phyloP scores from a whole-genome alignment of 2,888 invertebrate species.

The Pterostichus niger region DNA sequence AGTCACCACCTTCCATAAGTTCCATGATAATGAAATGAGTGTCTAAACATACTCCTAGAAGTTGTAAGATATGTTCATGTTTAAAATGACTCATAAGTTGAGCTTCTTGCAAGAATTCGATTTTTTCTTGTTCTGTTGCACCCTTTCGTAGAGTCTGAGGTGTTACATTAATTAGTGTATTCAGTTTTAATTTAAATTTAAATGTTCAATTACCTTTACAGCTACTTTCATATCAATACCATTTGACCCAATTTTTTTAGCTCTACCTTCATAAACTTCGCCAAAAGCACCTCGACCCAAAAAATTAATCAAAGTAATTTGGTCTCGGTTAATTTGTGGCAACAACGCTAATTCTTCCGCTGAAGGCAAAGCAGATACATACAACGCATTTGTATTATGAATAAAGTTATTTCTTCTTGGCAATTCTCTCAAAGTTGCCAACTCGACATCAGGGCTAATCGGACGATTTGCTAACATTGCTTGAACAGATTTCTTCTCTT shows the following conservation, averaged over 20 bases:
- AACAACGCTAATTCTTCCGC: conserved; percentile 83
- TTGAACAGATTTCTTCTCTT: conserved; percentile 85
- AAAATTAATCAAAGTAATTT: conserved; percentile 92
- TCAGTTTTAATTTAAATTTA: neutral
- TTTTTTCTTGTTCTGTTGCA: conserved; percentile 92
- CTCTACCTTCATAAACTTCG: conserved; percentile 96
- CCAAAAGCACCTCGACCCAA: conserved; percentile 98
- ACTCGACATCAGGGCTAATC: conserved; percentile 88
- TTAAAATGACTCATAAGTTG: conserved; percentile 98
- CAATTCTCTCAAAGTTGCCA: conserved; percentile 91
- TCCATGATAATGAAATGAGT: conserved; percentile 97
- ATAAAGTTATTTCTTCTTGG: conserved; percentile 86
- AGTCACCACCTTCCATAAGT: conserved; percentile 98
- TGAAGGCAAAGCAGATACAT: conserved; percentile 81
- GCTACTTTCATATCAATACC: conserved; percentile 88
- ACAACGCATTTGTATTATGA: conserved; percentile 91
- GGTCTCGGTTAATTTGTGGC: conserved; percentile 91
- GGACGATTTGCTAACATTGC: conserved; percentile 77
- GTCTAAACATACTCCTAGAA: conserved; percentile 96
- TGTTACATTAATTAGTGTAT: neutral
- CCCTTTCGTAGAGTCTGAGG: conserved; percentile 92
- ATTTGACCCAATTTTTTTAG: conserved; percentile 81
- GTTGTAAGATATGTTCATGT: conserved; percentile 95
- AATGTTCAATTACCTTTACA: conserved; percentile 84
- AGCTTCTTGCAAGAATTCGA: conserved; percentile 97